A percentile compares a stretch with the other conserved stretches of the same genome.
Conservation (phyloP, 2,888 invertebrate genomes). For the Dryomyza anilis region DNA sequence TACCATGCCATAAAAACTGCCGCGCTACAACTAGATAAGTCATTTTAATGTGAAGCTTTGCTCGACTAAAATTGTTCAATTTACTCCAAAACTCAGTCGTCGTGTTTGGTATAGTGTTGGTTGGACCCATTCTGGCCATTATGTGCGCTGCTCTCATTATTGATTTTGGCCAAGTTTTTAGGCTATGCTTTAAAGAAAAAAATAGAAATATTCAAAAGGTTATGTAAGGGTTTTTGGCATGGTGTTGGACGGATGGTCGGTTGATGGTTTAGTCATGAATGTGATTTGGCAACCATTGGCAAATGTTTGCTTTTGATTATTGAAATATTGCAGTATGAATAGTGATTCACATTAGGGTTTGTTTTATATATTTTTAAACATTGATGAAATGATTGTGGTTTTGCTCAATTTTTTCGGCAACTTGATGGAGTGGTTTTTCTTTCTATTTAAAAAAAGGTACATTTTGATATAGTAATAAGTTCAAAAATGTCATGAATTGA, state of each 20-base stretch:
- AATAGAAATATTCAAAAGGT: slow-evolving; percentile 3
- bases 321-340: not conserved
- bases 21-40: slow-evolving; percentile 56
- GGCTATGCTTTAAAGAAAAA: slow-evolving; percentile 7
- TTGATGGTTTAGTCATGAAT: not conserved
- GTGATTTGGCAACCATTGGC: not conserved
- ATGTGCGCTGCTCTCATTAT: not conserved
- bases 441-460: too few relatives aligned
- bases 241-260: not conserved
- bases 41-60: slow-evolving; percentile 59
- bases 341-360: not conserved
- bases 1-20: slow-evolving; percentile 41
- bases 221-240: not conserved
- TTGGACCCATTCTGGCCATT: too few relatives aligned
- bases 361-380: too few relatives aligned
- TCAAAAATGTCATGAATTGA: too few relatives aligned
- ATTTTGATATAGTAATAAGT: too few relatives aligned
- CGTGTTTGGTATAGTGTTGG: not conserved
- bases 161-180: slow-evolving; percentile 21
- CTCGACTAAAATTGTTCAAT: slow-evolving; percentile 43
- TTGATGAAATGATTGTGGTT: too few relatives aligned
- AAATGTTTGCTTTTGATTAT: not conserved
- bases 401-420: too few relatives aligned
- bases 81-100: not conserved
- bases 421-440: too few relatives aligned